Evolutionary conservation across 2,797 vertebrate species (phyloP), one percentile per base, ranked within the genome.

Genomic region (Sternotherus odoratus): DNA sequence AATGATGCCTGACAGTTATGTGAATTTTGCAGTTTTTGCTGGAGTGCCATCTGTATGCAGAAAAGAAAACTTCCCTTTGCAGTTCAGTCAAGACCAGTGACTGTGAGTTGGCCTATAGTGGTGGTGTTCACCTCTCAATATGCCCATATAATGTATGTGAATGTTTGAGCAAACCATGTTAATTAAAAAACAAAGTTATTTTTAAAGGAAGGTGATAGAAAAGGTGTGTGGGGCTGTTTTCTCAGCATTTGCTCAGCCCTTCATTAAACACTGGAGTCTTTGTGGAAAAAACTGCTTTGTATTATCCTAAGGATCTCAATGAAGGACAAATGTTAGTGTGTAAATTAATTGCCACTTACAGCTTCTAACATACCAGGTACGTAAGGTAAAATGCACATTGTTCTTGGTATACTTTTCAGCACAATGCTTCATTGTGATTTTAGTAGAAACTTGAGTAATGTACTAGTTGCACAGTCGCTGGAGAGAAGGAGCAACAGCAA

Each of bases 371-470:
- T 74, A 24, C 39, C 63, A 46, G 39, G 39, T 85, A 5, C 4
- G 36, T 75, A 6, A 12, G 75, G 28, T 48, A 36, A 80, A 74
- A 49, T 50, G 49, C 39, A n/a, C 2, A 15, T 36, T 0, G 2
- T 5, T 82, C 39, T 50, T 46, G 33, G 51, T 0, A 0, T 2
- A 8, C 43, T 86, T 24, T 53, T 28, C 21, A 0, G 0, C 48
- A 19, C 1, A 3, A 46, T 28, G 5, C 10, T 78, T 28, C 1
- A 12, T 49, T 46, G 17, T 23, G 39, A 12, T 39, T 54, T 43
- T 8, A 46, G 23, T 46, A 28, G 72, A 28, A 12, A 26, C 26
- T 74, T 74, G 23, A 46, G 39, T 13, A 28, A 21, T 13, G 13
- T 26, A 13, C 43, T 74, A 13, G 6, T 46, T 46, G 39, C 72